Evolutionary conservation across 2,888 invertebrate species (phyloP).

Genomic region (Flabesymbios commensalis): DNA sequence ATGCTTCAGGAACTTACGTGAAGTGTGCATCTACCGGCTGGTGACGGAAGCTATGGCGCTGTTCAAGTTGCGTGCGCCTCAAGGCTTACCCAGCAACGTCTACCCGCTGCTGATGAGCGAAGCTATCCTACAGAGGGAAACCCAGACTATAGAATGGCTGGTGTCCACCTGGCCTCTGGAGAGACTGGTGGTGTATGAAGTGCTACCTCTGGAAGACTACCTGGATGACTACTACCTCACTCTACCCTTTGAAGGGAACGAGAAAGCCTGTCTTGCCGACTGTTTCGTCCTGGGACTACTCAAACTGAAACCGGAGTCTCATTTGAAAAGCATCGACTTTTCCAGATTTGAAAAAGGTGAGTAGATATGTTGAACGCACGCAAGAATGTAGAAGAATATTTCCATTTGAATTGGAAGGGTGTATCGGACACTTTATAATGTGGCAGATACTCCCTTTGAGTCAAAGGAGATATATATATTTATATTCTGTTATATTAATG

Average conservation of each 20-base stretch:
- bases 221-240: constrained; percentile 45
- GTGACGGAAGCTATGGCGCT: constrained; percentile 37
- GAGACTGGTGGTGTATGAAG: constrained; percentile 41
- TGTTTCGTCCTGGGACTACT: constrained; percentile 48
- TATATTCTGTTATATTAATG: too few species aligned
- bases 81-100: constrained; percentile 42
- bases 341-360: constrained; percentile 48
- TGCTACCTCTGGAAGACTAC: constrained; percentile 46
- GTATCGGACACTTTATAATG: too few species aligned
- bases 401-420: too few species aligned
- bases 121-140: constrained; percentile 49
- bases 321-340: constrained; percentile 43
- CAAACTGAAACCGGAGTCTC: constrained; percentile 41
- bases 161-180: constrained; percentile 49
- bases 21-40: constrained; percentile 41
- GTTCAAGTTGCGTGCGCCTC: constrained; percentile 24
- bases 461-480: too few species aligned
- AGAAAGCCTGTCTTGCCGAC: constrained; percentile 41
- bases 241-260: constrained; percentile 41
- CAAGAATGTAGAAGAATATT: too few species aligned
- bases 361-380: background rate
- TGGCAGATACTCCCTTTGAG: too few species aligned
- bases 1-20: constrained; percentile 39
- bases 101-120: constrained; percentile 47
- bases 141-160: constrained; percentile 43